These are phyloP conservation scores for Bucco capensis DNA, from an alignment of 2,113 vertebrate species.

Conservation along the genomic window DNA sequence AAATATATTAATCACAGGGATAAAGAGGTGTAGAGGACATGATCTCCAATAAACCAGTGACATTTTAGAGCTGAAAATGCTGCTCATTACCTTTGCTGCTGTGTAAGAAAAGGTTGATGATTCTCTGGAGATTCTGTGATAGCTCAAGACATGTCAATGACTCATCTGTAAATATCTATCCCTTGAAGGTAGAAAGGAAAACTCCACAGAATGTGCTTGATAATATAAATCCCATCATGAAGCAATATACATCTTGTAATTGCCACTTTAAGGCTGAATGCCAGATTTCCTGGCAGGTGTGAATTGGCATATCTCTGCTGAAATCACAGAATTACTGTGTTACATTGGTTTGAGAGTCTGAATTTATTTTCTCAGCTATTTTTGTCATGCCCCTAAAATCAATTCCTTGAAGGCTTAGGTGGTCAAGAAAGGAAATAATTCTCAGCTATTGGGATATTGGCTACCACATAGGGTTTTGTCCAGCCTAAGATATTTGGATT, in stretches of 20 bases:
- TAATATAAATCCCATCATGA: slow-evolving; percentile 51
- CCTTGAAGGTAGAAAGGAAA: slow-evolving; percentile 55
- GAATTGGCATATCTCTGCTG: slow-evolving; percentile 47
- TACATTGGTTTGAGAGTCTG: neutral
- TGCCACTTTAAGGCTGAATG: slow-evolving; percentile 19
- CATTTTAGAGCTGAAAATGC: slow-evolving; percentile 1
- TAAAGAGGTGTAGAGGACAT: neutral
- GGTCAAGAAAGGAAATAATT: neutral
- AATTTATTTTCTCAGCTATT: slow-evolving; percentile 9
- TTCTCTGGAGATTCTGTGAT: slow-evolving; percentile 43
- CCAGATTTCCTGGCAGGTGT: slow-evolving; percentile 32
- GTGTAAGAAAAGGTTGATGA: slow-evolving; percentile 57
- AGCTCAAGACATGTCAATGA: slow-evolving; percentile 31
- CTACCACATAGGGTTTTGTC: neutral
- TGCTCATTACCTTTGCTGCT: slow-evolving; percentile 36
- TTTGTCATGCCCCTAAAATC: slow-evolving; percentile 20
- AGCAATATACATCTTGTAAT: slow-evolving; percentile 10
- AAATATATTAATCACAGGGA: neutral
- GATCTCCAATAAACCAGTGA: neutral
- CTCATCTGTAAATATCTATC: slow-evolving; percentile 62
- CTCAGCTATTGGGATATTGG: neutral
- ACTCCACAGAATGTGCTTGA: slow-evolving; percentile 56
- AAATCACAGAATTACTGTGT: slow-evolving; percentile 28
- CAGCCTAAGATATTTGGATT: neutral
- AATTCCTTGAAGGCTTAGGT: slow-evolving; percentile 4